phyloP scores from a whole-genome alignment of 2,888 invertebrate species.

The Atherix ibis region DNA sequence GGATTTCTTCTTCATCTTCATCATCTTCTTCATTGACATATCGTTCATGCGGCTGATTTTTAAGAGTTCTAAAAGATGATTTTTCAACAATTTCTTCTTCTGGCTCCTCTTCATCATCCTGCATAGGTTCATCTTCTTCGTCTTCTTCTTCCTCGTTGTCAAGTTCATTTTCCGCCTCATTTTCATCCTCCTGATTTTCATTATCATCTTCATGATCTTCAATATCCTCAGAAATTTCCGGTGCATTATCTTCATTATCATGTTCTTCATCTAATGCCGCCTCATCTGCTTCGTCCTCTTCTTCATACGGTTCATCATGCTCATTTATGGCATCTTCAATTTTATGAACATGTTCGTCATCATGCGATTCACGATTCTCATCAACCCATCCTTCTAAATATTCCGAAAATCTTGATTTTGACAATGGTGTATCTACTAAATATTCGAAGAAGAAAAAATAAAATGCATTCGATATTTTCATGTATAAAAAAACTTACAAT shows the following conservation, averaged over 20 bases:
- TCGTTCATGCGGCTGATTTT: slow-evolving; percentile 10
- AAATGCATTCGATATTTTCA: background rate
- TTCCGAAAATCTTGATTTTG: slow-evolving; percentile 55
- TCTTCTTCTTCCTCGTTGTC: slow-evolving; percentile 23
- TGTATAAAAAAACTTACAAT: slow-evolving; percentile 45
- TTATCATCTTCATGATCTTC: slow-evolving; percentile 20
- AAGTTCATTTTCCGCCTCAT: slow-evolving; percentile 18
- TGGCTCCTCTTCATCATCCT: slow-evolving; percentile 18
- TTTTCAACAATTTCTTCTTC: slow-evolving; percentile 21
- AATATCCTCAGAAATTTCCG: slow-evolving; percentile 22
- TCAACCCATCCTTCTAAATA: slow-evolving; percentile 64
- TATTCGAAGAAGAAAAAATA: slow-evolving; percentile 4
- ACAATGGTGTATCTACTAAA: slow-evolving; percentile 41
- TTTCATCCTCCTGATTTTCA: slow-evolving; percentile 20
- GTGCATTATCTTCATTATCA: slow-evolving; percentile 25
- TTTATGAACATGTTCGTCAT: slow-evolving; percentile 24
- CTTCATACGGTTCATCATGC: slow-evolving; percentile 23
- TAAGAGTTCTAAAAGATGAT: too few species aligned
- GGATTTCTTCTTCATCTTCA: slow-evolving; percentile 14
- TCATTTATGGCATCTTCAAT: slow-evolving; percentile 25
- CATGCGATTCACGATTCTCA: slow-evolving; percentile 27
- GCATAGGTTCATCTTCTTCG: slow-evolving; percentile 15
- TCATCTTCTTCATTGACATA: slow-evolving; percentile 14
- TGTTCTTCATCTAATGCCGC: slow-evolving; percentile 22
- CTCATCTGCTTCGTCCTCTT: slow-evolving; percentile 21